Evolutionary conservation across 2,888 invertebrate genomes (phyloP).

Genomic region (Drosophila borborema): DNA sequence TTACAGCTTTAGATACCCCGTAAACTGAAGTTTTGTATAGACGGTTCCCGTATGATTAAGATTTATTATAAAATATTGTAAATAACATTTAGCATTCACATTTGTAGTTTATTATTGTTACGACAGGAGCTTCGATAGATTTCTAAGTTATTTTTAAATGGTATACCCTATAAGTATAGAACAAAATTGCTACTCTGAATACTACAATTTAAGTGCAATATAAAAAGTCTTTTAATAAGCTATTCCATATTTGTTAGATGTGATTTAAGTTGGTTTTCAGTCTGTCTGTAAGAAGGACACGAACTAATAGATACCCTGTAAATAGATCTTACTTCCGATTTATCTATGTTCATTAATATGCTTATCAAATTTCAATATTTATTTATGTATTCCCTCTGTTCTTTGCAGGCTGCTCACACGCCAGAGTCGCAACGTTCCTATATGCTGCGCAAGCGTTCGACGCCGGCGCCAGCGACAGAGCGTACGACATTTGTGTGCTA

Average conservation of each 20-base stretch:
- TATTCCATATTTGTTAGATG: neutral
- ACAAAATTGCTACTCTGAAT: too few species aligned
- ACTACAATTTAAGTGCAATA: too few species aligned
- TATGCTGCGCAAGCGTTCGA: slow-evolving; percentile 91
- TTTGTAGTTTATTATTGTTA: neutral
- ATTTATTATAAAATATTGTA: neutral
- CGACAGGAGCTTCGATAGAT: too few species aligned
- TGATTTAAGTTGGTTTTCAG: neutral
- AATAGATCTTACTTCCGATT: neutral
- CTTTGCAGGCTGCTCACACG: slow-evolving; percentile 88
- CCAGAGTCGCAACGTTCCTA: slow-evolving; percentile 92
- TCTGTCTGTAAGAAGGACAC: neutral
- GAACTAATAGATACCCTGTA: neutral
- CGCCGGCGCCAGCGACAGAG: slow-evolving; percentile 85
- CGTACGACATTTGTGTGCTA: slow-evolving; percentile 94
- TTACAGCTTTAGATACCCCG: neutral
- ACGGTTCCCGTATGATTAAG: accelerated
- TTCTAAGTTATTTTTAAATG: too few species aligned
- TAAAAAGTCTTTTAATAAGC: neutral
- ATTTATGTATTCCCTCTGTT: slow-evolving; percentile 17
- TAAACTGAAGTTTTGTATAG: neutral
- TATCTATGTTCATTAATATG: neutral
- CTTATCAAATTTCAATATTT: neutral
- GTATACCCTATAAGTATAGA: neutral
- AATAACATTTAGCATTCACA: neutral